A percentile compares a stretch with the other conserved stretches of the same genome.
Evolutionary conservation across 92 coral and sea anemone genomes (phyloP).

Genomic region (Phenganax subtilis): DNA sequence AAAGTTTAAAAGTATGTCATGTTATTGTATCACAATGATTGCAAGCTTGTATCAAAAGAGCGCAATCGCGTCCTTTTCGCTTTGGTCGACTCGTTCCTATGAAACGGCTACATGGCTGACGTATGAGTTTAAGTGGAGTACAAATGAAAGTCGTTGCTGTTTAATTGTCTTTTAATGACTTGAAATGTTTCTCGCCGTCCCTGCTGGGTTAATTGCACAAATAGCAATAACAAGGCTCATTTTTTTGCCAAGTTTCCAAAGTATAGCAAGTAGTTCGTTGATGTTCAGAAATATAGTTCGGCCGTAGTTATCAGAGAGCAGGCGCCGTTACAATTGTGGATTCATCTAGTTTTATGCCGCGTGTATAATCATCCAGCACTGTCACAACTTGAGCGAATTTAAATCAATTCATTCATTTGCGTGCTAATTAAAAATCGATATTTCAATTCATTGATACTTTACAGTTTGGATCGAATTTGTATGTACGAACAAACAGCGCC

Average conservation of each 20-base stretch:
- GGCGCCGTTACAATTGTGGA: background rate
- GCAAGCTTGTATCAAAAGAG: background rate
- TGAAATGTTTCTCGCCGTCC: constrained; percentile 8
- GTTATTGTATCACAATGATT: background rate
- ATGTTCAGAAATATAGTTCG: background rate
- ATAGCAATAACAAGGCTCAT: background rate
- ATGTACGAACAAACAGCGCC: constrained; percentile 25
- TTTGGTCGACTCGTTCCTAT: constrained; percentile 2
- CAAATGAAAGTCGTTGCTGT: constrained; percentile 6
- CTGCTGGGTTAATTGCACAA: constrained; percentile 27
- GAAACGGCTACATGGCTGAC: constrained; percentile 13
- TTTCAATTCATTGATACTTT: constrained; percentile 39
- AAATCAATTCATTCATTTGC: constrained; percentile 40
- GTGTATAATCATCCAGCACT: background rate
- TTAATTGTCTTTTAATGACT: constrained; percentile 37
- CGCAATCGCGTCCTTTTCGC: background rate
- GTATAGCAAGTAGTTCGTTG: background rate
- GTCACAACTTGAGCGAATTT: constrained; percentile 16
- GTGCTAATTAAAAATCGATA: constrained; percentile 37
- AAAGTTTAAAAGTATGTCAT: background rate
- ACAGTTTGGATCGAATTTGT: constrained; percentile 36
- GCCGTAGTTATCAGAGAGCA: background rate
- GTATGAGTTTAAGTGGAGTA: constrained; percentile 4
- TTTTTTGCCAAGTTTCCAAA: background rate
- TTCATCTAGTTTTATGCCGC: background rate